Evolutionary conservation across 2,113 vertebrate species (phyloP).

Genomic region (Pithys albifrons): DNA sequence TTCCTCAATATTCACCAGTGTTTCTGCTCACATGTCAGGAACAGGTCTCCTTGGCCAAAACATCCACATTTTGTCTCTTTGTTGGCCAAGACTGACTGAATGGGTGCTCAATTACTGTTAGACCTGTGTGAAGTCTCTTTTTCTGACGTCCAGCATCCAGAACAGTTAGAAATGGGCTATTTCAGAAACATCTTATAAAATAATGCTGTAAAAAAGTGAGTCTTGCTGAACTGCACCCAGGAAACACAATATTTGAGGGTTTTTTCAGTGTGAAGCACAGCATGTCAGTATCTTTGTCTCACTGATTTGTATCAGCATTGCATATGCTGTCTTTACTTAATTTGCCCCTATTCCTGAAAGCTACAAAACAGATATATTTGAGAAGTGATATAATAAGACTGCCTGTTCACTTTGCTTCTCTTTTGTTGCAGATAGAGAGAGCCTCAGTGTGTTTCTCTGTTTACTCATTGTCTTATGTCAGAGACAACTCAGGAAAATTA

Average conservation of each 20-base stretch:
- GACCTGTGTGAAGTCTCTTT: background rate
- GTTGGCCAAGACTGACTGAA: background rate
- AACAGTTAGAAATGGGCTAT: background rate
- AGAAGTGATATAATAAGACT: background rate
- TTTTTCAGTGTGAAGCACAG: background rate
- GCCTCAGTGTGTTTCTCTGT: background rate
- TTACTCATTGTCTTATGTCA: background rate
- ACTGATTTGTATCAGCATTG: background rate
- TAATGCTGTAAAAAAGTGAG: background rate
- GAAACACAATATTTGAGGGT: background rate
- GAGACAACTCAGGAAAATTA: background rate
- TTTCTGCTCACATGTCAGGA: background rate
- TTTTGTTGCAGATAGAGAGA: background rate
- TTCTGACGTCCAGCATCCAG: background rate
- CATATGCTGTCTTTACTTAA: accelerated
- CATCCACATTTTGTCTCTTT: background rate
- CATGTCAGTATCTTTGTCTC: background rate
- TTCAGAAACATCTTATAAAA: background rate
- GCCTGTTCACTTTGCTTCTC: background rate
- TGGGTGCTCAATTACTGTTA: background rate
- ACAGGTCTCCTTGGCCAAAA: background rate
- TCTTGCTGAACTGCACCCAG: background rate
- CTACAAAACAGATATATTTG: background rate
- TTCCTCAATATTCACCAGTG: background rate
- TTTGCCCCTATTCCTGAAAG: background rate